A percentile compares a stretch with the other conserved stretches of the same genome.
Evolutionary conservation across 2,888 invertebrate genomes (phyloP).

Genomic region (Argyresthia goedartella): DNA sequence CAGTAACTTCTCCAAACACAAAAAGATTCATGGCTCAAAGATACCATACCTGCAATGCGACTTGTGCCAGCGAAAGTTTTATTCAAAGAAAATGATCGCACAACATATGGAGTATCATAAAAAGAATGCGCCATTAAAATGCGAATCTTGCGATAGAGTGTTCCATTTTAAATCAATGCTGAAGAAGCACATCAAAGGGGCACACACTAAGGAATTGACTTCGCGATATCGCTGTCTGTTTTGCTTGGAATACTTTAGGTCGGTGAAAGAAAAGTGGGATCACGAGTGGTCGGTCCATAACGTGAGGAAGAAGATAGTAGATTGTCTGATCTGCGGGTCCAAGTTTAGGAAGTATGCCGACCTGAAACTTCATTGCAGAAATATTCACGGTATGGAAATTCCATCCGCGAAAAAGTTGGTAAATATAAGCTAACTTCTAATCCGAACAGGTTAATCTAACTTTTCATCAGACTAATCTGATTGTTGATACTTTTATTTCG

Average conservation of each 20-base stretch:
- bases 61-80: slow-evolving; percentile 55
- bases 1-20: slow-evolving; percentile 64
- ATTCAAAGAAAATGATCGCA: slow-evolving; percentile 56
- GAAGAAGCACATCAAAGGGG: slow-evolving; percentile 48
- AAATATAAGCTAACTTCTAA: background rate
- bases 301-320: slow-evolving; percentile 50
- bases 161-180: slow-evolving; percentile 57
- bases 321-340: slow-evolving; percentile 44
- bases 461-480: no score
- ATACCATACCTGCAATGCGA: slow-evolving; percentile 50
- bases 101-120: slow-evolving; percentile 58
- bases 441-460: background rate
- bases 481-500: no score
- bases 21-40: slow-evolving; percentile 62
- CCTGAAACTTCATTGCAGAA: slow-evolving; percentile 41
- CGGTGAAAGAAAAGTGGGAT: slow-evolving; percentile 58
- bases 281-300: slow-evolving; percentile 57
- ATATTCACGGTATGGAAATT: slow-evolving; percentile 32
- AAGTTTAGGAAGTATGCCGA: slow-evolving; percentile 57
- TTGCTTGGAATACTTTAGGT: slow-evolving; percentile 35
- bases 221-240: slow-evolving; percentile 41
- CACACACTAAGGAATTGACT: slow-evolving; percentile 29
- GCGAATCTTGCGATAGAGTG: slow-evolving; percentile 35
- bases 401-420: slow-evolving; percentile 36
- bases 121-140: slow-evolving; percentile 36